Percentiles rank a stretch among this genome's conserved stretches.
phyloP scores from a whole-genome alignment of 2,113 vertebrate genomes.

The Pseudorhombus dupliciocellatus region DNA sequence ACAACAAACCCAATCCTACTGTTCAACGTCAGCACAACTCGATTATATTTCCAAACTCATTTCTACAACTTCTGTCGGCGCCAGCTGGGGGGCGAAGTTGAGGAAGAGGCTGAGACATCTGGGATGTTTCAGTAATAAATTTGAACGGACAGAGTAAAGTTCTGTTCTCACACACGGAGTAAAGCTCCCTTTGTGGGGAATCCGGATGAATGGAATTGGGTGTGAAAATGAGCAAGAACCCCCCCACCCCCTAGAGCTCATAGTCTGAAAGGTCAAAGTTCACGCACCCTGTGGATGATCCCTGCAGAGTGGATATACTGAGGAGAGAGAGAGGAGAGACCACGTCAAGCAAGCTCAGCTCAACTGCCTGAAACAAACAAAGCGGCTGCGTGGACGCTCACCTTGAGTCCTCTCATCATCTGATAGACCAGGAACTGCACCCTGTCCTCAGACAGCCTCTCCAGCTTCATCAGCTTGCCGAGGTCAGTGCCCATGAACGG shows the following conservation, averaged over 20 bases:
- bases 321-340: slow-evolving; percentile 47
- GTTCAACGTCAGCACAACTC: background rate
- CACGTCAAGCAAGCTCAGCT: slow-evolving; percentile 22
- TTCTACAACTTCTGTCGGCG: background rate
- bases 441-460: slow-evolving; percentile 87
- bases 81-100: background rate
- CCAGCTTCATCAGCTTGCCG: slow-evolving; percentile 76
- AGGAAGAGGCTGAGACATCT: background rate
- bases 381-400: slow-evolving; percentile 48
- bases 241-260: slow-evolving; percentile 32
- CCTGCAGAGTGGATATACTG: slow-evolving; percentile 98
- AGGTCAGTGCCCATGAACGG: slow-evolving; percentile 84
- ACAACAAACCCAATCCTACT: background rate
- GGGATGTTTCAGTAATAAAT: slow-evolving; percentile 5
- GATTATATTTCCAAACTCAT: background rate
- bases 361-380: background rate
- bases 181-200: slow-evolving; percentile 48
- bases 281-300: slow-evolving; percentile 95
- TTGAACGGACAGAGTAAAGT: background rate
- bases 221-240: slow-evolving; percentile 47
- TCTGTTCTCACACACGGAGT: slow-evolving; percentile 6
- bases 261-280: slow-evolving; percentile 58
- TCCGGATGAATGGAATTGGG: slow-evolving; percentile 45
- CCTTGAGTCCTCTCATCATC: slow-evolving; percentile 94
- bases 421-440: slow-evolving; percentile 96